A percentile compares a stretch with the other conserved stretches of the same genome.
Evolutionary conservation across 2,888 invertebrate genomes (phyloP).

Genomic region (Eristalis arbustorum): DNA sequence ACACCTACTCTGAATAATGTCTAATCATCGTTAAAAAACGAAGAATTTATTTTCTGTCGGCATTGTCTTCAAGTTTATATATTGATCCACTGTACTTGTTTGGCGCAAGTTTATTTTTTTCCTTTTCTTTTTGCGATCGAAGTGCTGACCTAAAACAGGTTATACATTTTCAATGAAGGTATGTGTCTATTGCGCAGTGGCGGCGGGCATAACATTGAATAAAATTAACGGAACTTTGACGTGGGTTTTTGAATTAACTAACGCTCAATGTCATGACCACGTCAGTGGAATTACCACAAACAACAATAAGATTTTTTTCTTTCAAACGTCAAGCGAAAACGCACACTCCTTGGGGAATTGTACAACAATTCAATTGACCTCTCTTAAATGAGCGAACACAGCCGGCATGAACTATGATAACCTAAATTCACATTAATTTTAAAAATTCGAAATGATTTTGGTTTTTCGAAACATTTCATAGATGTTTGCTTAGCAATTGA

Average conservation of each 20-base stretch:
- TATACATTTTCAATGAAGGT: background rate
- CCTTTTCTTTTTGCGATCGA: background rate
- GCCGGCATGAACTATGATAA: background rate
- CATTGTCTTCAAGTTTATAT: background rate
- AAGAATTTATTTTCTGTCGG: background rate
- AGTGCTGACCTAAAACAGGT: background rate
- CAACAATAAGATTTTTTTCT: background rate
- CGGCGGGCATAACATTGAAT: background rate
- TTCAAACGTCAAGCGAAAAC: background rate
- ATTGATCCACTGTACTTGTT: background rate
- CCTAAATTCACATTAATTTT: background rate
- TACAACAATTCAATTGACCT: background rate
- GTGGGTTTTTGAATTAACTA: background rate
- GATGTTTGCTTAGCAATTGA: too few relatives aligned
- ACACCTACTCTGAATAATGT: background rate
- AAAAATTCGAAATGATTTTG: background rate
- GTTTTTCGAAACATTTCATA: too few relatives aligned
- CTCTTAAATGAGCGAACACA: background rate
- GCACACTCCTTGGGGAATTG: background rate
- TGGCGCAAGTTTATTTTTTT: background rate
- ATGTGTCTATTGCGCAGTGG: background rate
- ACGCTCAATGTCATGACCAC: constrained; percentile 10
- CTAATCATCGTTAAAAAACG: background rate
- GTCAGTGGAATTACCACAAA: constrained; percentile 12
- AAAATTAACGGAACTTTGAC: constrained; percentile 23